Evolutionary conservation across 1,140 invertebrate species (phyloP).

Genomic region (Laupala kohalensis): DNA sequence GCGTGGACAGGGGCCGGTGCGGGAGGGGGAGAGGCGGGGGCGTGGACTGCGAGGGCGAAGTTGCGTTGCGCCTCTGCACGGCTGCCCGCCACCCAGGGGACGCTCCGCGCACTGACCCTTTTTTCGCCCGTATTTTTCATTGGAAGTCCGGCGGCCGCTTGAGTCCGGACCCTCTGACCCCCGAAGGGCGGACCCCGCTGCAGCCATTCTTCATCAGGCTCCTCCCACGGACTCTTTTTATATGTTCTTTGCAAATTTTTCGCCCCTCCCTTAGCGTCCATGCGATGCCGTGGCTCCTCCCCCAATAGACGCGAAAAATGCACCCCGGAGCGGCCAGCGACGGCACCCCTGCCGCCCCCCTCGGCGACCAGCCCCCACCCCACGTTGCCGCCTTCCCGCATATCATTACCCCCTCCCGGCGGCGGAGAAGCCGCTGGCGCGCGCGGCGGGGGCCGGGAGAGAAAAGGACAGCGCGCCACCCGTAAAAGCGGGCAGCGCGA

Average conservation of each 20-base stretch:
- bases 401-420: conserved; percentile 6
- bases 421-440: background rate
- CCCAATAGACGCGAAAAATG: background rate
- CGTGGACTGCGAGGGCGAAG: background rate
- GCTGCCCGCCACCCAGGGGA: conserved; percentile 7
- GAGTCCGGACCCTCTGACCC: background rate
- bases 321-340: background rate
- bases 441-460: background rate
- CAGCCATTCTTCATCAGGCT: background rate
- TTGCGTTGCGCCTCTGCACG: background rate
- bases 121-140: conserved; percentile 8
- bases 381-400: background rate
- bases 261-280: background rate
- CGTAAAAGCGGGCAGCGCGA: background rate
- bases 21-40: background rate
- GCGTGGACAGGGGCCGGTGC: background rate
- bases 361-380: background rate
- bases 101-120: background rate
- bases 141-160: background rate
- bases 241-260: conserved; percentile 7
- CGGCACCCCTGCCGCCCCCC: background rate
- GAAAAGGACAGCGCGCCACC: background rate
- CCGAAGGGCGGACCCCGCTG: background rate
- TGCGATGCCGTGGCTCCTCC: conserved; percentile 2
- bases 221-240: conserved; percentile 6